Conservation (phyloP, 2,888 invertebrate genomes). For the Nomada lathburiana region DNA sequence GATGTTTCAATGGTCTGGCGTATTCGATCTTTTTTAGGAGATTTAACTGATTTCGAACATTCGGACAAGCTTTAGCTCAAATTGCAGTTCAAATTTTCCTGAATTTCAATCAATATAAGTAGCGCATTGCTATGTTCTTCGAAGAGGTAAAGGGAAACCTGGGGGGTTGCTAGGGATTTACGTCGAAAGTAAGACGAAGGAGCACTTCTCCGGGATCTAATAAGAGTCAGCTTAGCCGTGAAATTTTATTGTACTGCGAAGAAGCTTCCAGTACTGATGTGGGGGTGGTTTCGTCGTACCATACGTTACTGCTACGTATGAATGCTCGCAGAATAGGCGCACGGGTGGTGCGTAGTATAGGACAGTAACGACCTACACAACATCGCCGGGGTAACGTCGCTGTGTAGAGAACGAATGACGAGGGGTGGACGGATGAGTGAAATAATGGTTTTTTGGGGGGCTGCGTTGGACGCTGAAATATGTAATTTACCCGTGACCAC, state of each 20-base stretch:
- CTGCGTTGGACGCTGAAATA: slow-evolving; percentile 47
- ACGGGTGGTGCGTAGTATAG: slow-evolving; percentile 45
- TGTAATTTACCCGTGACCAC: slow-evolving; percentile 44
- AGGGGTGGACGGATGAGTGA: slow-evolving; percentile 46
- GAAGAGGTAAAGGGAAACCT: slow-evolving; percentile 15
- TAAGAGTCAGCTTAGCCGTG: slow-evolving; percentile 67
- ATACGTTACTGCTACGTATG: slow-evolving; percentile 53
- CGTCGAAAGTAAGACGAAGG: slow-evolving; percentile 56
- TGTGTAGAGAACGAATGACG: slow-evolving; percentile 39
- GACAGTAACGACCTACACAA: slow-evolving; percentile 32
- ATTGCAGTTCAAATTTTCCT: not conserved
- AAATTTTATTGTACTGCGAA: slow-evolving; percentile 64
- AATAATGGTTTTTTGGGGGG: slow-evolving; percentile 53
- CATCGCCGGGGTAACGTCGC: slow-evolving; percentile 23
- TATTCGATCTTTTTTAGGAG: not conserved
- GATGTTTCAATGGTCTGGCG: not conserved
- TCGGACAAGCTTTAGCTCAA: not conserved
- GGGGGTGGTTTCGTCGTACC: slow-evolving; percentile 41
- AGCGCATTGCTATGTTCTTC: not conserved
- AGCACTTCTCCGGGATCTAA: slow-evolving; percentile 53
- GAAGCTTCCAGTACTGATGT: slow-evolving; percentile 38
- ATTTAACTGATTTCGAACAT: not conserved
- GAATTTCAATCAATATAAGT: slow-evolving; percentile 31
- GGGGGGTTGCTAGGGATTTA: slow-evolving; percentile 46
- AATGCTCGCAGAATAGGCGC: slow-evolving; percentile 34